Evolutionary conservation across 2,113 vertebrate species (phyloP).

Genomic region (Chaetorhynchus papuensis): DNA sequence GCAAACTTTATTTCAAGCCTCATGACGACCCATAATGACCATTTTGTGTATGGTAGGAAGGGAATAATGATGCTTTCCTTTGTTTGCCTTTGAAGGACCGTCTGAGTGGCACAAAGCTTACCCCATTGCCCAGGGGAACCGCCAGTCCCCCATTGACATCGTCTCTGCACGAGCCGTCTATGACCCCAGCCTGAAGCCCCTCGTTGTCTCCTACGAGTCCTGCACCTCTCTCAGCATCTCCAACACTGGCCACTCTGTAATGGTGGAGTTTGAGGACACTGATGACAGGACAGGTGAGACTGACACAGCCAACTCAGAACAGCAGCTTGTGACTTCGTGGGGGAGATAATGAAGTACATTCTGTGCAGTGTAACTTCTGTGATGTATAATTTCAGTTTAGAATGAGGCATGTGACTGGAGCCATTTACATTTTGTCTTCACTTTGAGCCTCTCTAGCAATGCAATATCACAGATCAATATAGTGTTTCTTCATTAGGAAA

Average conservation of each 20-base stretch:
- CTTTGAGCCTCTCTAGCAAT: background rate
- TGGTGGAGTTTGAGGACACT: conserved; percentile 88
- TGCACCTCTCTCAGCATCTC: conserved; percentile 84
- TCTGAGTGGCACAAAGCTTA: conserved; percentile 85
- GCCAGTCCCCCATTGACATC: conserved; percentile 94
- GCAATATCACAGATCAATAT: background rate
- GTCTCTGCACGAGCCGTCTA: conserved; percentile 78
- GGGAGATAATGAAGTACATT: background rate
- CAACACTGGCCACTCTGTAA: conserved; percentile 93
- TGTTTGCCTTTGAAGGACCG: conserved; percentile 76
- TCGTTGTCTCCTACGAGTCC: conserved; percentile 81
- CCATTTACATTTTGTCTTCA: background rate
- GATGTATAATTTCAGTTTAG: background rate
- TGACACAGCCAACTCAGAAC: background rate
- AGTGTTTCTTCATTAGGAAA: background rate
- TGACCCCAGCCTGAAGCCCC: conserved; percentile 77
- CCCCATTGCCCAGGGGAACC: conserved; percentile 84
- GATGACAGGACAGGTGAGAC: conserved; percentile 87
- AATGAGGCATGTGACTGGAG: background rate
- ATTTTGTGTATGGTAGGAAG: background rate
- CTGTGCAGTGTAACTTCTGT: background rate
- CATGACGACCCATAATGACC: background rate
- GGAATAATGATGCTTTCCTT: background rate
- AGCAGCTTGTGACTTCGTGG: background rate
- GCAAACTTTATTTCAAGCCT: background rate